These are phyloP conservation scores for Beaufortia kweichowensis DNA, from an alignment of 2,113 vertebrate genomes.

Conservation along the genomic window DNA sequence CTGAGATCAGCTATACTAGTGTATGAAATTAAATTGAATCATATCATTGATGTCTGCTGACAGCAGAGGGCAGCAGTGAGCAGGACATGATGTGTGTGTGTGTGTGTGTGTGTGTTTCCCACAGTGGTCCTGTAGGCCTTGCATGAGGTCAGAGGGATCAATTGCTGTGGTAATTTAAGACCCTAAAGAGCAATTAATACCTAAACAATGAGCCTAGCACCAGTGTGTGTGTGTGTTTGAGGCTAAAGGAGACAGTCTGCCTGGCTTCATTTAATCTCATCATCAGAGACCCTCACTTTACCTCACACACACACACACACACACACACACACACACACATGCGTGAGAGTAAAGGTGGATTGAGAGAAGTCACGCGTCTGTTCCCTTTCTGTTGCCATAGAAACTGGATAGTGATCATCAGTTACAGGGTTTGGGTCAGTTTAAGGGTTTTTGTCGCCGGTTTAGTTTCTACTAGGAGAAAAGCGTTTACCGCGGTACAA, in stretches of 20 bases:
- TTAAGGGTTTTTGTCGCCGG: neutral
- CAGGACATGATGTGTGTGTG: constrained; percentile 71
- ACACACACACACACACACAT: constrained; percentile 7
- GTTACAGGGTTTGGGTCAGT: constrained; percentile 13
- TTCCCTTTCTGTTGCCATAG: constrained; percentile 1
- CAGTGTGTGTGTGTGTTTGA: constrained; percentile 47
- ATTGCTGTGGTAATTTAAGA: constrained; percentile 94
- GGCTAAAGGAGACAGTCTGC: constrained; percentile 91
- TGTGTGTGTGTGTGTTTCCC: constrained; percentile 89
- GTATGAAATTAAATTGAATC: too few species aligned
- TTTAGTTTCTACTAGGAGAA: constrained; percentile 13
- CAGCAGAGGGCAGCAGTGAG: constrained; percentile 75
- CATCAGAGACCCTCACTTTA: constrained; percentile 80
- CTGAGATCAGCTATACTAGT: too few species aligned
- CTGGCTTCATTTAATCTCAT: constrained; percentile 93
- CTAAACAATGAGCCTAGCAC: constrained; percentile 79
- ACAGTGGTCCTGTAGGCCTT: constrained; percentile 85
- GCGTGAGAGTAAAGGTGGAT: neutral
- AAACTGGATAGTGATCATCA: constrained; percentile 16
- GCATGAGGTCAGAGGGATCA: constrained; percentile 91
- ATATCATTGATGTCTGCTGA: neutral
- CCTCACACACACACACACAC: constrained; percentile 72
- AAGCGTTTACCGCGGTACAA: neutral
- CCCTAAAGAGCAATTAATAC: constrained; percentile 91
- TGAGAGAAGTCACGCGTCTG: neutral